These are phyloP conservation scores for Trichechus manatus DNA, from an alignment of 2,113 vertebrate genomes.

Conservation along the genomic window DNA sequence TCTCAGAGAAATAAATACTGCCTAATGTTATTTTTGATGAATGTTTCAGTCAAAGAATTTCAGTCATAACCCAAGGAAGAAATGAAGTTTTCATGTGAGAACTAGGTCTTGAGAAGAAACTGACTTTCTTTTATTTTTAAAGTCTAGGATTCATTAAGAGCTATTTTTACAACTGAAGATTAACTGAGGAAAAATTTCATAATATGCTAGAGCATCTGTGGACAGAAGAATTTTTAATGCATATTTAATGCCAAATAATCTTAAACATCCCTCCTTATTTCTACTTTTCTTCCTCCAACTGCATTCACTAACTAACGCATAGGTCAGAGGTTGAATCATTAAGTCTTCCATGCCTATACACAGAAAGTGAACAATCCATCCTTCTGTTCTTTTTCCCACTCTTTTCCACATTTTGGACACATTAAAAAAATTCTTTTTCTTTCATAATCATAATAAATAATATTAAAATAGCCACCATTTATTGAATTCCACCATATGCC, in stretches of 20 bases:
- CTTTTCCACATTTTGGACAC: slow-evolving; percentile 24
- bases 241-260: background rate
- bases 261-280: background rate
- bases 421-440: background rate
- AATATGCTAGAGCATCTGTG: background rate
- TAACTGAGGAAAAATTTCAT: background rate
- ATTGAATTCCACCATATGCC: background rate
- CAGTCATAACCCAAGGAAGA: slow-evolving; percentile 27
- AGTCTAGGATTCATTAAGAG: slow-evolving; percentile 18
- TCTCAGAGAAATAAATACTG: slow-evolving; percentile 5
- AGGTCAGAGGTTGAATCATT: background rate
- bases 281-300: background rate
- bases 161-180: slow-evolving; percentile 22
- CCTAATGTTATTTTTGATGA: slow-evolving; percentile 24
- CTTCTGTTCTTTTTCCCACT: background rate
- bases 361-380: background rate
- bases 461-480: background rate
- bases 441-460: background rate
- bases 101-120: slow-evolving; percentile 13
- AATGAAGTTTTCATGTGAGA: slow-evolving; percentile 18
- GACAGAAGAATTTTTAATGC: background rate
- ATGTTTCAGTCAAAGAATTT: background rate
- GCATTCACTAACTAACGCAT: background rate
- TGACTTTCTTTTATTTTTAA: background rate
- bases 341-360: background rate